Evolutionary conservation across 2,113 vertebrate genomes (phyloP), one percentile per base, ranked within the genome.

Genomic region (Rhea pennata): DNA sequence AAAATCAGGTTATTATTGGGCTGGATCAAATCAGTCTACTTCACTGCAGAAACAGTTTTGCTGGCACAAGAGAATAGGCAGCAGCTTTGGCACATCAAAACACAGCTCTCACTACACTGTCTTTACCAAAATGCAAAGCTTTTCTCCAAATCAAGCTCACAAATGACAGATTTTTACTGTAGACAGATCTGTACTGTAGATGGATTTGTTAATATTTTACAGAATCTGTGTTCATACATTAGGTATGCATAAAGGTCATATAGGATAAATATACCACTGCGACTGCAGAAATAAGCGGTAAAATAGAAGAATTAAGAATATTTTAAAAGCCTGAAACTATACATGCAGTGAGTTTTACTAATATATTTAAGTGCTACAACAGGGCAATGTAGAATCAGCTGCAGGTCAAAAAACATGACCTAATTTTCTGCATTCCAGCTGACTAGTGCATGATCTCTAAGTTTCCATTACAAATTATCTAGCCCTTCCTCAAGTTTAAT

Each of bases 401-500:
- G 20, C 10, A 94, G 81, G 88, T 94, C 94, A 93, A 51, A 91
- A 87, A 75, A 36, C 66, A 65, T 17, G 76, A 95, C 89, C 88
- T 76, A 48, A 92, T 96, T 95, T 94, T 96, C 92, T 93, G 76
- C 87, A 95, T 94, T 93, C 94, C 84, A 84, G 90, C 70, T 59
- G 59, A 86, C 81, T 78, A 86, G 36, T 44, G 36, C 2, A 1
- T 23, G 69, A 90, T 70, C 54, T 87, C 53, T 59, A 88, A 21
- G 77, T 96, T 96, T 96, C 91, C 56, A 19, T 90, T 96, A 84
- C 81, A 92, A 95, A 96, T 96, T 88, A 96, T 58, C 74, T 54
- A 92, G 56, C 42, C 64, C 39, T 84, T 44, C 94, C 78, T 87
- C 0, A 1, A 92, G 59, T 2, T 86, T 53, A 90, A 88, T 26